Evolutionary conservation across 2,113 vertebrate species (phyloP).

Genomic region (Sminthopsis crassicaudata): DNA sequence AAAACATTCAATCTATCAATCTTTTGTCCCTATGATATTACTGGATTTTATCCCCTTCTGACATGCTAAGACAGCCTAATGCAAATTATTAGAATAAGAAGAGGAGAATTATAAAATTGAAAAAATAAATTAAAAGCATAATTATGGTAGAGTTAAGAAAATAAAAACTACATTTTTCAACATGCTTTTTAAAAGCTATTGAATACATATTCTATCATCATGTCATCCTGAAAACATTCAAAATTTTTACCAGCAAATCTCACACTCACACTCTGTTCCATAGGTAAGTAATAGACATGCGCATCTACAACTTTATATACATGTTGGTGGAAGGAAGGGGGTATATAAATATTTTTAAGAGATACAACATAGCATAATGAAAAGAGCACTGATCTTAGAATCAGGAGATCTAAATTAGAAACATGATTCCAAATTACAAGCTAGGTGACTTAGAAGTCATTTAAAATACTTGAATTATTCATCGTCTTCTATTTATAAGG

Average conservation of each 20-base stretch:
- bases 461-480: background rate
- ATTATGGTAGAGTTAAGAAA: background rate
- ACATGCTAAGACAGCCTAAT: constrained; percentile 37
- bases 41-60: constrained; percentile 36
- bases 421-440: background rate
- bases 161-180: background rate
- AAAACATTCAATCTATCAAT: background rate
- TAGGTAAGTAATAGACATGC: background rate
- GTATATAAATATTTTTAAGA: background rate
- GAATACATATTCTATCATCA: constrained; percentile 11
- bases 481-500: background rate
- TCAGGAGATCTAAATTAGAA: background rate
- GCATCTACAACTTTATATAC: constrained; percentile 9
- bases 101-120: background rate
- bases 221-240: constrained; percentile 15
- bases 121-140: background rate
- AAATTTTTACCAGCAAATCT: background rate
- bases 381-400: background rate
- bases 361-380: background rate
- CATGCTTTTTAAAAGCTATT: constrained; percentile 26
- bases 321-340: background rate
- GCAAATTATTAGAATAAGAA: background rate
- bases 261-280: background rate
- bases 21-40: constrained; percentile 32
- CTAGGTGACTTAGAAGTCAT: background rate